Conservation (phyloP, 2,888 invertebrate species). For the Drosophila mimica region DNA sequence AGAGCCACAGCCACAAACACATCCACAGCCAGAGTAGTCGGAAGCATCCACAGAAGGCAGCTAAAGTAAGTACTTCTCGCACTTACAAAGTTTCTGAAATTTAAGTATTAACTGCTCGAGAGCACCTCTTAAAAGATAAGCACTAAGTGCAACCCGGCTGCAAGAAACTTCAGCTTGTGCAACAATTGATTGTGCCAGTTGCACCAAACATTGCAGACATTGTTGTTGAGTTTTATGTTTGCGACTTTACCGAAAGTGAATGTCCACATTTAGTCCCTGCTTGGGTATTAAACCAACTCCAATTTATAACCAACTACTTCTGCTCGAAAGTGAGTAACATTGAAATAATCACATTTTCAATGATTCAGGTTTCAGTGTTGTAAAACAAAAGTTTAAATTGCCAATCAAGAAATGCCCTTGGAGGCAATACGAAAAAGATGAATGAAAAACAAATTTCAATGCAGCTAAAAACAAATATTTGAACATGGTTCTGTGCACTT, state of each 20-base stretch:
- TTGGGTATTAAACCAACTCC: neutral
- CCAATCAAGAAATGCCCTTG: neutral
- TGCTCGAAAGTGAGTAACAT: neutral
- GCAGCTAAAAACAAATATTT: neutral
- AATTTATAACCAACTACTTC: neutral
- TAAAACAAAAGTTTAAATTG: neutral
- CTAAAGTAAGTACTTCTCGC: slow-evolving; percentile 34
- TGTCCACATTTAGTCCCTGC: neutral
- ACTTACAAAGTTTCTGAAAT: slow-evolving; percentile 42
- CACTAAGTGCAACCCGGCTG: slow-evolving; percentile 28
- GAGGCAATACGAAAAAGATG: neutral
- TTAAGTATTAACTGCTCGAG: slow-evolving; percentile 27
- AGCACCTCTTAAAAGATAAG: slow-evolving; percentile 19
- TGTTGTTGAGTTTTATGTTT: neutral
- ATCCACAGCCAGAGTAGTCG: neutral
- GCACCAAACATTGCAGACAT: neutral
- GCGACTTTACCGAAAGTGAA: neutral
- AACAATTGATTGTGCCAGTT: slow-evolving; percentile 8
- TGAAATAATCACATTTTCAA: neutral
- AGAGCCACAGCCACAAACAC: neutral
- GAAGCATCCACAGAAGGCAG: neutral
- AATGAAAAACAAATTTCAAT: neutral
- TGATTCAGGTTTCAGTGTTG: neutral
- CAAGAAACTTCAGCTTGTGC: slow-evolving; percentile 13
- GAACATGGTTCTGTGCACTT: neutral